Evolutionary conservation across 2,797 vertebrate genomes (phyloP).

Genomic region (Mallotus villosus): DNA sequence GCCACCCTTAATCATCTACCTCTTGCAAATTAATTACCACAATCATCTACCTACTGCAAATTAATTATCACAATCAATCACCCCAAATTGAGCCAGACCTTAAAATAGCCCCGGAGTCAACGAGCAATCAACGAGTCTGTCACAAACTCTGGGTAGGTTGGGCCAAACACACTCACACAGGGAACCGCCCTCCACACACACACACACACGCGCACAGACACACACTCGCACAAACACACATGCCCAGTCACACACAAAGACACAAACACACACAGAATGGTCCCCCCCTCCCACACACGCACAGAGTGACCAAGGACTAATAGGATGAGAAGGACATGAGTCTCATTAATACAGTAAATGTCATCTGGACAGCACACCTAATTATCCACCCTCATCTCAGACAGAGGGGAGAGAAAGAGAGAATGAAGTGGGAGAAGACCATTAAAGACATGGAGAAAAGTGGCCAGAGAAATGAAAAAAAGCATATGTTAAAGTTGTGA

Average conservation of each 20-base stretch:
- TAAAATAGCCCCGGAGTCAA: slow-evolving; percentile 71
- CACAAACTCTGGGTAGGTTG: slow-evolving; percentile 24
- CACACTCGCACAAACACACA: background rate
- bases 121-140: slow-evolving; percentile 60
- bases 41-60: slow-evolving; percentile 75
- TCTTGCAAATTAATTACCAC: slow-evolving; percentile 75
- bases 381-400: slow-evolving; percentile 39
- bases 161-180: background rate
- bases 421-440: background rate
- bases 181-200: no score
- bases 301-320: slow-evolving; percentile 33
- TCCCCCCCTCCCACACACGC: background rate
- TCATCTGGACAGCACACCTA: slow-evolving; percentile 50
- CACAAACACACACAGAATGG: no score
- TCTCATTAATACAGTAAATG: slow-evolving; percentile 57
- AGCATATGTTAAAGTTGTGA: background rate
- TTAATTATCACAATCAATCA: slow-evolving; percentile 79
- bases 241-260: slow-evolving; percentile 25
- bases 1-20: slow-evolving; percentile 73
- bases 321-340: slow-evolving; percentile 51
- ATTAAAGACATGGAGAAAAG: background rate
- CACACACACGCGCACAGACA: no score
- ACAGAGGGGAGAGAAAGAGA: slow-evolving; percentile 8
- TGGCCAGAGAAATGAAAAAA: no score
- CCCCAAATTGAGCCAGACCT: slow-evolving; percentile 67